These are phyloP conservation scores for Drosophila nigricruria DNA, from an alignment of 2,888 invertebrate genomes.

Conservation along the genomic window DNA sequence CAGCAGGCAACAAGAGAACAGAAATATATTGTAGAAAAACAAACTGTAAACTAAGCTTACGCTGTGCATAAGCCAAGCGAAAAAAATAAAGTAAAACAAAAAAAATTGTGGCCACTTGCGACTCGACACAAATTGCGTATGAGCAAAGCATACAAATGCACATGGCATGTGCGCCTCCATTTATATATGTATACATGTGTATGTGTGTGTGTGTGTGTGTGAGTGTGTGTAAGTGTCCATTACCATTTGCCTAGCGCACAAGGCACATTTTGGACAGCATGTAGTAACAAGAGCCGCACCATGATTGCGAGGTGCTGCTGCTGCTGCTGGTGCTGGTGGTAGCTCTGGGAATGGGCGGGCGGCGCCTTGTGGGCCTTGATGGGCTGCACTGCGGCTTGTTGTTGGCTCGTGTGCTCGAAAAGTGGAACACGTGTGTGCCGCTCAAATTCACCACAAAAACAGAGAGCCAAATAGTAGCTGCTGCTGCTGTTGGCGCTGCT, in stretches of 20 bases:
- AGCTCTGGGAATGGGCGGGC: neutral
- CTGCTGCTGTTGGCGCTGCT: slow-evolving; percentile 2
- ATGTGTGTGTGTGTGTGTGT: slow-evolving; percentile 2
- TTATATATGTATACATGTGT: slow-evolving; percentile 3
- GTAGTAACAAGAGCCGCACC: slow-evolving; percentile 48
- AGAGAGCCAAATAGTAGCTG: slow-evolving; percentile 63
- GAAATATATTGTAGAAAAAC: slow-evolving; percentile 12
- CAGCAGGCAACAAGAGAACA: slow-evolving; percentile 28
- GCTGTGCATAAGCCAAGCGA: slow-evolving; percentile 22
- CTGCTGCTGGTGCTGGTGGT: neutral
- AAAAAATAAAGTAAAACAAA: slow-evolving; percentile 5
- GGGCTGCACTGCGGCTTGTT: slow-evolving; percentile 48
- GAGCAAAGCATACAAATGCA: slow-evolving; percentile 23
- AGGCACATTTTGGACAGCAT: slow-evolving; percentile 50
- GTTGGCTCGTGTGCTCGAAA: slow-evolving; percentile 55
- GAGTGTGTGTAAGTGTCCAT: slow-evolving; percentile 22
- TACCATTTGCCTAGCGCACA: slow-evolving; percentile 46
- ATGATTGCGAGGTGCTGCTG: slow-evolving; percentile 8
- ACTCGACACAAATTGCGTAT: slow-evolving; percentile 55
- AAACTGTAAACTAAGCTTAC: slow-evolving; percentile 42
- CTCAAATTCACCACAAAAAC: slow-evolving; percentile 78
- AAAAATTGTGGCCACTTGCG: slow-evolving; percentile 63
- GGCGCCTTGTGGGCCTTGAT: slow-evolving; percentile 7
- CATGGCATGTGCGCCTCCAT: slow-evolving; percentile 11
- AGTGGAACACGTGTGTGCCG: slow-evolving; percentile 72